A percentile compares a stretch with the other conserved stretches of the same genome.
These are phyloP conservation scores for Australoheros scitulus DNA, from an alignment of 2,113 vertebrate genomes.

Conservation along the genomic window DNA sequence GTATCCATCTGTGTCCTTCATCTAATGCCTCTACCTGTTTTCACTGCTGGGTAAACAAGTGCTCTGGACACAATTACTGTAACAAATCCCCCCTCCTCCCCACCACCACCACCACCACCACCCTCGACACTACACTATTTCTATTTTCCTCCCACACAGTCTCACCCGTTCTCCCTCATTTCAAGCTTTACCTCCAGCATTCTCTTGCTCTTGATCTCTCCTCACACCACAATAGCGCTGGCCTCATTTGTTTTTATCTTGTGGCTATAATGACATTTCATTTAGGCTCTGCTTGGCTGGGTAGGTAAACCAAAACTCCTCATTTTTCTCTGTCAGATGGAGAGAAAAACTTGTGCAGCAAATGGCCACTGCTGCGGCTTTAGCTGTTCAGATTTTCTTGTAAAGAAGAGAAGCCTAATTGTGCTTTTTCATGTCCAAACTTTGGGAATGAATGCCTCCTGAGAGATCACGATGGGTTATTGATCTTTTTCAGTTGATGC, in stretches of 20 bases:
- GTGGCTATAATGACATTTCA: conserved; percentile 44
- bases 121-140: conserved; percentile 16
- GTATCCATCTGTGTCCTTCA: conserved; percentile 48
- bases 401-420: background rate
- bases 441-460: background rate
- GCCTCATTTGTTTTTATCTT: conserved; percentile 67
- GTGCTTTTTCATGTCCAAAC: background rate
- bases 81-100: conserved; percentile 24
- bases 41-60: conserved; percentile 37
- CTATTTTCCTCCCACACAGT: conserved; percentile 53
- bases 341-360: conserved; percentile 2
- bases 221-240: conserved; percentile 39
- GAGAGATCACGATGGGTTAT: background rate
- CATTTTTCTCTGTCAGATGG: background rate
- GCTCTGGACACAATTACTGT: conserved; percentile 60
- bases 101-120: background rate
- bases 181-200: conserved; percentile 30
- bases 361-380: background rate
- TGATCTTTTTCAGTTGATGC: conserved; percentile 14
- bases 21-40: conserved; percentile 47
- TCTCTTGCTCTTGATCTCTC: conserved; percentile 22
- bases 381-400: conserved; percentile 5
- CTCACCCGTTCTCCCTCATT: conserved; percentile 26
- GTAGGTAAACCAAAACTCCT: conserved; percentile 26
- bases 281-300: conserved; percentile 29